A percentile compares a stretch with the other conserved stretches of the same genome.
Conservation (phyloP, 2,113 vertebrate genomes). For the Rhinopomastus cyanomelas region DNA sequence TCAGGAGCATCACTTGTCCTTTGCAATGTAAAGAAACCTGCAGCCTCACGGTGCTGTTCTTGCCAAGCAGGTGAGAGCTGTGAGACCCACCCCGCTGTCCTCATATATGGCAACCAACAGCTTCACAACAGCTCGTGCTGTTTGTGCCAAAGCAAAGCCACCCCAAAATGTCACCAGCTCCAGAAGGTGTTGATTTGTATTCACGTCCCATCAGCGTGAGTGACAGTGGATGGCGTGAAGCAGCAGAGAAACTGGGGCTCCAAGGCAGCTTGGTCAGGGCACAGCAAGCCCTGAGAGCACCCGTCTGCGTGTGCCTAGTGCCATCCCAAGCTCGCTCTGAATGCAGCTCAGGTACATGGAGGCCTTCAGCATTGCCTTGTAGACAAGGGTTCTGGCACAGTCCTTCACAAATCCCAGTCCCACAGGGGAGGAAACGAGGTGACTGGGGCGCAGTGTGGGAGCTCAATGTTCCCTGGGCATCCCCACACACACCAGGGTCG, state of each 20-base stretch:
- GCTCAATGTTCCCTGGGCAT: not conserved
- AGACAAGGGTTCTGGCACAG: not conserved
- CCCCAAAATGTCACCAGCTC: not conserved
- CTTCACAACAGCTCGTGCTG: not conserved
- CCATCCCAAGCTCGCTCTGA: not conserved
- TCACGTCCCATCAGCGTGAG: not conserved
- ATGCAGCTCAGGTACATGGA: not conserved
- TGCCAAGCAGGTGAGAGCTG: not conserved
- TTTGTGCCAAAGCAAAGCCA: not conserved
- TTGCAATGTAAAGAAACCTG: not conserved
- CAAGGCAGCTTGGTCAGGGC: not conserved
- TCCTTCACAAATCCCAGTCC: not conserved
- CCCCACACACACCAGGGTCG: not conserved
- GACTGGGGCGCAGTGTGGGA: not conserved
- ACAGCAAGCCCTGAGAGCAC: not conserved
- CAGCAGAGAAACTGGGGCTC: not conserved
- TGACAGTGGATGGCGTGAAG: not conserved
- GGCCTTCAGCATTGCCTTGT: not conserved
- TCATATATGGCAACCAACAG: not conserved
- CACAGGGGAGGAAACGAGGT: not conserved
- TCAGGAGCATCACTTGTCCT: not conserved
- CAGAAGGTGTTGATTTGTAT: not conserved
- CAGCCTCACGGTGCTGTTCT: not conserved
- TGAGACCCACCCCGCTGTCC: not conserved
- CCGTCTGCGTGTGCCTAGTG: not conserved